Evolutionary conservation across 2,113 vertebrate genomes (phyloP).

Genomic region (Hylia prasina): DNA sequence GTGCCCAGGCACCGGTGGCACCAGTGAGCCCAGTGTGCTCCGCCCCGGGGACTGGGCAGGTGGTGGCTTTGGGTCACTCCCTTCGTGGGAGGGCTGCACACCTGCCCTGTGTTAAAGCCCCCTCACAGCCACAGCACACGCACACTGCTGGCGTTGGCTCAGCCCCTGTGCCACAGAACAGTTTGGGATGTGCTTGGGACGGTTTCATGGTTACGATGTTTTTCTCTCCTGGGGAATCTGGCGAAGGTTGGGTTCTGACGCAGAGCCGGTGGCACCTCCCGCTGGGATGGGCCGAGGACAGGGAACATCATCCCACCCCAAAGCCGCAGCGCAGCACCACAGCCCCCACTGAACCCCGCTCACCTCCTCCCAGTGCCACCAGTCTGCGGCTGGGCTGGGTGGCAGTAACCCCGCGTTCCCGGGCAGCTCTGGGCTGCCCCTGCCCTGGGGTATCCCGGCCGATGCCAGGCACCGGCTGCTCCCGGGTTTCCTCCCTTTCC

Average conservation of each 20-base stretch:
- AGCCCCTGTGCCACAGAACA: not conserved
- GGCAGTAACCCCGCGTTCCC: rapidly evolving
- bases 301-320: rapidly evolving
- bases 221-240: not conserved
- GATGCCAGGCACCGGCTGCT: not conserved
- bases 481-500: not conserved
- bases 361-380: not conserved
- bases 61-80: not conserved
- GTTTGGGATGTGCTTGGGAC: rapidly evolving
- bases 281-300: rapidly evolving
- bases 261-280: not conserved
- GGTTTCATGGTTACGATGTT: rapidly evolving
- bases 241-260: not conserved
- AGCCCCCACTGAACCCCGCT: too few species aligned
- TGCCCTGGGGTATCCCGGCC: rapidly evolving
- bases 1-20: not conserved
- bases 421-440: rapidly evolving
- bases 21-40: not conserved
- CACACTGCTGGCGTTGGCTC: rapidly evolving
- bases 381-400: not conserved
- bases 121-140: rapidly evolving
- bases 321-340: rapidly evolving
- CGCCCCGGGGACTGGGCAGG: not conserved
- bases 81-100: not conserved
- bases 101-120: rapidly evolving